Evolutionary conservation across 2,797 vertebrate genomes (phyloP), one percentile per base, ranked within the genome.

Genomic region (Allobates femoralis): DNA sequence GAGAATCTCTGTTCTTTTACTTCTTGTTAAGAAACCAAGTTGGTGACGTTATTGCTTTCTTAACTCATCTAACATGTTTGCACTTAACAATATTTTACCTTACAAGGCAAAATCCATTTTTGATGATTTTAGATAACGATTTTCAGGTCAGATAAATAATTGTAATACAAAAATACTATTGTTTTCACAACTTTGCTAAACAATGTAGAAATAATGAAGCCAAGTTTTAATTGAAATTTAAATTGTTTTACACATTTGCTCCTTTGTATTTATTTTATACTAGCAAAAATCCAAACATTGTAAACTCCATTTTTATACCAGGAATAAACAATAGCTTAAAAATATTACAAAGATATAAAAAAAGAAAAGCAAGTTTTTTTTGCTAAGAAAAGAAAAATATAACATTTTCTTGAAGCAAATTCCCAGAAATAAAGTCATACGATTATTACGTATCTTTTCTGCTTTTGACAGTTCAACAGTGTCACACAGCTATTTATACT

Each of bases 211-310:
- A 91, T 92, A 92, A 91, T 3, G 86, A 88, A 91, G 94, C 95
- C 94, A 94, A 92, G 71, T 92, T 91, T 93, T 94, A 95, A 94
- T 94, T 93, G 89, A 89, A 94, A 89, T 87, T 94, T 96, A 93
- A 73, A 74, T 53, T 74, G 95, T 96, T 95, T 91, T 90, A 90
- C 89, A 92, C 91, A 92, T 91, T 90, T 89, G 90, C 91, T 91
- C 89, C 91, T 91, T 92, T 92, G 89, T 90, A 91, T 94, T 93
- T 94, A 91, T 92, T 94, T 74, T 93, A 88, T 88, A 90, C 62
- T n/a, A 86, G 89, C 64, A 16, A 30, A 67, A 90, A 94, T 93
- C 93, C 91, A 84, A 76, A 91, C 93, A 91, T 88, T 91, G 91
- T 30, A 90, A 93, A 94, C 92, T 90, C 90, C 89, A 94, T 96